Evolutionary conservation across 1,140 invertebrate genomes (phyloP).

Genomic region (Tyrophagus putrescentiae): DNA sequence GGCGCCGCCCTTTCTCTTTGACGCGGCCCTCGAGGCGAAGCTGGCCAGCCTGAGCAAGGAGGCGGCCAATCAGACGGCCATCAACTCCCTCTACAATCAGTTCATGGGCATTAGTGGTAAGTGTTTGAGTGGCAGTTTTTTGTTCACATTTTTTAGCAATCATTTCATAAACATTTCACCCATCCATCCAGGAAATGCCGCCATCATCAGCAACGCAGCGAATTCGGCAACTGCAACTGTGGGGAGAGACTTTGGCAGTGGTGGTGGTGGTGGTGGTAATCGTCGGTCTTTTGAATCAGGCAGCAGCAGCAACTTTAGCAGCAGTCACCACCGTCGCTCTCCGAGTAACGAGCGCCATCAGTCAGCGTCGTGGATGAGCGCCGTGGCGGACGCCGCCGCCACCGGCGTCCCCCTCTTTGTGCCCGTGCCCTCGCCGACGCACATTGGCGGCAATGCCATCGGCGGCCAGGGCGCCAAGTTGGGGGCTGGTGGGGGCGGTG

Average conservation of each 20-base stretch:
- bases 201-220: neutral
- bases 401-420: neutral
- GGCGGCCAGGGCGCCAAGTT: no score
- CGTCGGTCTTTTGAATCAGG: no score
- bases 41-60: neutral
- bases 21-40: neutral
- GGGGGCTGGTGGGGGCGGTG: neutral
- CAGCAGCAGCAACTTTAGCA: no score
- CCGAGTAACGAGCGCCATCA: conserved; percentile 1
- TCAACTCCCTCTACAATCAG: conserved; percentile 9
- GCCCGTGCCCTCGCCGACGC: neutral
- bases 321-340: no score
- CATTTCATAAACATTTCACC: no score
- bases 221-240: neutral
- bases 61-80: neutral
- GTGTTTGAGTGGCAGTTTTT: no score
- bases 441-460: neutral
- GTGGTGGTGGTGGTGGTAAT: no score
- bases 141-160: no score
- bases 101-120: neutral
- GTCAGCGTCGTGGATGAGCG: conserved; percentile 1
- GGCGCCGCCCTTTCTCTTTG: neutral
- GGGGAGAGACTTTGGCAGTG: no score
- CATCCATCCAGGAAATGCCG: no score
- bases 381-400: conserved; percentile 6